Base-by-base conservation (phyloP, 1,140 invertebrate genomes). In the Adoxophyes honmai region DNA sequence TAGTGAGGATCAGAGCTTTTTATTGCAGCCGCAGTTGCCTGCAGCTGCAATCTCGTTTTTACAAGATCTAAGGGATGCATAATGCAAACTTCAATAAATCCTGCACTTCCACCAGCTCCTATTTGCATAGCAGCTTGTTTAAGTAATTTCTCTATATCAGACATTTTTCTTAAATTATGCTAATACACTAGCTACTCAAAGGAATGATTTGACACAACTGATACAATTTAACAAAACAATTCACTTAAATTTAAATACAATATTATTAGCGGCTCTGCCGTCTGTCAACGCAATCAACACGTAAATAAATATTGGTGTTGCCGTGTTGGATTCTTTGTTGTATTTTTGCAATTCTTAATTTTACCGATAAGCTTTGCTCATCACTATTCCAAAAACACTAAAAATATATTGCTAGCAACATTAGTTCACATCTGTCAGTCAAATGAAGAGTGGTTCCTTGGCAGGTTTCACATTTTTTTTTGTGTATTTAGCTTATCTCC, bases 21-120 rank as follows among this genome's bases (percentile, higher is more conserved):
- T 16, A 74, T 75, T n/a, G 84, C 70, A 18, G 81, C 79, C 61
- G 69, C 83, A 1, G 60, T 82, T 0, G 80, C 72, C 68, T 88
- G 88, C 35, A 88, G 55, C 63, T 88, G 85, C 51, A 90, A 62
- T 57, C 88, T 81, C 15, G 97, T 98, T 90, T 98, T 98, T 0
- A 98, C 93, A 55, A 98, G 88, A 89, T 98, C 97, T 75, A 98
- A 90, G 1, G 97, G 97, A 90, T 98, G 96, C 97, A 98, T 98
- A 56, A 98, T 94, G 75, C 95, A 97, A 48, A 98, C 96, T 92
- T 98, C 97, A 10, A 98, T 92, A 86, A 98, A 97, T 62, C 96
- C 96, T 66, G 96, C 96, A 62, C 95, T 96, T 57, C 96, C 96
- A 57, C 97, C 96, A 66, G 97, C 94, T 34, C 93, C 92, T 68